Evolutionary conservation across 2,113 vertebrate species (phyloP).

Genomic region (Nicator chloris): DNA sequence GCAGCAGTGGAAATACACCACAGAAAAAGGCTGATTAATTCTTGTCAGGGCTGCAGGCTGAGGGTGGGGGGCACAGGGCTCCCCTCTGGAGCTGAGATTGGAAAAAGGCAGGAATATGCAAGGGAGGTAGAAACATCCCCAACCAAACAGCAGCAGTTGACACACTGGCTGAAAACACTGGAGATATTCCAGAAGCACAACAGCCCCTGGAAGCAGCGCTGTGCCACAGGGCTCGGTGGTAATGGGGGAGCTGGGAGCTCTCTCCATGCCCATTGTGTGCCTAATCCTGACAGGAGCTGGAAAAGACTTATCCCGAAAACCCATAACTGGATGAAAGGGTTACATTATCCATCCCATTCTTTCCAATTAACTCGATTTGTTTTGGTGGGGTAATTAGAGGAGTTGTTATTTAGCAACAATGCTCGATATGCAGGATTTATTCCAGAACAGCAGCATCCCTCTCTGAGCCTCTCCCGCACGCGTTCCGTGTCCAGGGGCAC

Average conservation of each 20-base stretch:
- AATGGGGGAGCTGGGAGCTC: neutral
- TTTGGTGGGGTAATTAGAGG: constrained; percentile 27
- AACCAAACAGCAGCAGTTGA: neutral
- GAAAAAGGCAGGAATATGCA: neutral
- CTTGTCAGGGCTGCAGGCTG: neutral
- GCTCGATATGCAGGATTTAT: neutral
- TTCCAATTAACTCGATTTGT: constrained; percentile 31
- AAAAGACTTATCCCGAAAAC: neutral
- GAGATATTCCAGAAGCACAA: neutral
- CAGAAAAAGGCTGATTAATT: neutral
- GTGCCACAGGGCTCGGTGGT: neutral
- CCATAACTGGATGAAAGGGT: neutral
- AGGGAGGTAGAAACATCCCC: neutral
- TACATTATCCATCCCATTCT: neutral
- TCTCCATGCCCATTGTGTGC: neutral
- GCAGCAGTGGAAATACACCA: neutral
- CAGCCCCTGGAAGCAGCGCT: neutral
- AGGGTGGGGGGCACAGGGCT: neutral
- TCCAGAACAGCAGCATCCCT: neutral
- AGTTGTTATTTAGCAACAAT: neutral
- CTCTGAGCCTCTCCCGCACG: neutral
- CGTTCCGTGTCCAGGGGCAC: neutral
- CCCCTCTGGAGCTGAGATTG: neutral
- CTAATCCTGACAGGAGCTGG: neutral
- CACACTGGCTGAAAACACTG: neutral